Base-by-base conservation (phyloP, 1,140 invertebrate species). In the Apis florea region DNA sequence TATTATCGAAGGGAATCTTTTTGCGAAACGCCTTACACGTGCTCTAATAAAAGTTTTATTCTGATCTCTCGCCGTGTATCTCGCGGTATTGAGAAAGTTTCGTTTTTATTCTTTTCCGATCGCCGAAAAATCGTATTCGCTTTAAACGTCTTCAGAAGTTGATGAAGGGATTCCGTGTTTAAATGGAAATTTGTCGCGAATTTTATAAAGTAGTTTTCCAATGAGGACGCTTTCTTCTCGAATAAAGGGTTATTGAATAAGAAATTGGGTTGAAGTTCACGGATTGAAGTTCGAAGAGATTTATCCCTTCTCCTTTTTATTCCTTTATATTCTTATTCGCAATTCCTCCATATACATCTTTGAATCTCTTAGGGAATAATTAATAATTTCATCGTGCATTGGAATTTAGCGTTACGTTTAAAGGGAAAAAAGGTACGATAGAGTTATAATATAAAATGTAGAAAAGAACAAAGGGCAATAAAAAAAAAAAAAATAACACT, bases 41-140 rank as follows among this genome's bases (percentile, higher is more conserved):
- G 31, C 11, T 40, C 64, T 67, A 40, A 67, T 67, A 67, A 67
- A 67, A 40, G 64, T 47, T 67, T 67, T 15, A 67, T 67, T 15
- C 64, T 1, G 64, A 40, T 67, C 64, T 40, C 19, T 68, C 17
- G 40, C 31, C 5, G 24, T 11, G 40, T 47, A 49, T 68, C n/a
- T n/a, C 21, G 40, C 40, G 19, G 31, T 13, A 67, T n/a, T 5
- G 64, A 17, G 66, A 17, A 24, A 68, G 21, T 49, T 49, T 68
- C 40, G 0, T 24, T 24, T 24, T 49, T 15, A 68, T 68, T 10
- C n/a, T 19, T 15, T 4, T 4, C 6, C 31, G 40, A 68, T 40
- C 31, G 40, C 1, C 21, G 66, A 17, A 24, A 15, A n/a, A 13
- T 68, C 12, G 40, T 15, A 19, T n/a, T 49, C n/a, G 12, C 40